Conservation (phyloP, 2,797 vertebrate genomes). For the Poeciliopsis turneri region DNA sequence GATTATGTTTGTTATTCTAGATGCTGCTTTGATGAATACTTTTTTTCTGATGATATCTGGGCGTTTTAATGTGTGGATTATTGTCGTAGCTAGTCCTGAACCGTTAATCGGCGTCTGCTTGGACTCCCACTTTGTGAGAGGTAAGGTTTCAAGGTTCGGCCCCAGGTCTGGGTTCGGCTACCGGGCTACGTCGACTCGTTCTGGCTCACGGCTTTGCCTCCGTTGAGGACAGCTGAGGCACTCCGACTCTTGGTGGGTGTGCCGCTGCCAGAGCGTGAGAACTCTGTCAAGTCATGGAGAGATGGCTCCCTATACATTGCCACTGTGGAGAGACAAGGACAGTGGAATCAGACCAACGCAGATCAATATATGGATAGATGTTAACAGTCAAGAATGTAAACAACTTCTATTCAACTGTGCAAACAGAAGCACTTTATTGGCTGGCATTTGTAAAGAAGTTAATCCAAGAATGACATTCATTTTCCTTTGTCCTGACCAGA, state of each 20-base stretch:
- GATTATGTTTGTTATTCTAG: constrained; percentile 38
- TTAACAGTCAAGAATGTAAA: not conserved
- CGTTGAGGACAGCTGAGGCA: constrained; percentile 95
- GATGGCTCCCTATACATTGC: constrained; percentile 99
- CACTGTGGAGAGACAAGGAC: constrained; percentile 82
- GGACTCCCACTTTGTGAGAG: constrained; percentile 93
- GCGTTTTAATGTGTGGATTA: constrained; percentile 57
- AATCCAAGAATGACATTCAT: not conserved
- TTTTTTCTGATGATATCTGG: constrained; percentile 47
- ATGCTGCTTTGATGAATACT: constrained; percentile 50
- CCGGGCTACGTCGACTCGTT: constrained; percentile 97
- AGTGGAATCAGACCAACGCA: constrained; percentile 18
- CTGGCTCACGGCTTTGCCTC: constrained; percentile 98
- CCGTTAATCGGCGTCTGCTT: constrained; percentile 86
- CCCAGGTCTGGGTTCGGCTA: constrained; percentile 79
- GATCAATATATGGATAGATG: not conserved
- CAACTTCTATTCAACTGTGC: not conserved
- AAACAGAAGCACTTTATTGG: not conserved
- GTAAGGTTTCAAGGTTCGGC: constrained; percentile 84
- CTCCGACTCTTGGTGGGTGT: constrained; percentile 99
- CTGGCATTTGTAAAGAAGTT: not conserved
- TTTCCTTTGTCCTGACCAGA: not conserved
- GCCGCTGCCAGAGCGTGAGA: constrained; percentile 96
- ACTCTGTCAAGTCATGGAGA: constrained; percentile 97
- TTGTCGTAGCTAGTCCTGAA: constrained; percentile 81